Evolutionary conservation across 2,888 invertebrate genomes (phyloP), one percentile per base, ranked within the genome.

Genomic region (Deilephila porcellus): DNA sequence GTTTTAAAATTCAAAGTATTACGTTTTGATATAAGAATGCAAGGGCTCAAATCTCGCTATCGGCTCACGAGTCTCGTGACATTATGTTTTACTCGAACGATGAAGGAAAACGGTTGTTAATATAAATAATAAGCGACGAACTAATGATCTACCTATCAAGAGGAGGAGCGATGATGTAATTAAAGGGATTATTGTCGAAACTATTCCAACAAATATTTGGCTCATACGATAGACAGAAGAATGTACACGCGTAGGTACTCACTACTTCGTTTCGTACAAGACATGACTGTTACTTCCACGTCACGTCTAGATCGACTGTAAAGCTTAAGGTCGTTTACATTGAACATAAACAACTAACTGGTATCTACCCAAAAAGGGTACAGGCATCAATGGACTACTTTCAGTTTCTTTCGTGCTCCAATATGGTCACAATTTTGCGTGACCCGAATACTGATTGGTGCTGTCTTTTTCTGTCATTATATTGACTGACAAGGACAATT

Each of bases 401-500:
- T 67, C 67, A 67, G 52, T 67, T 67, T 67, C 67, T 52, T 45
- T 67, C 52, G 67, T 52, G 67, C 45, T 25, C 67, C 67, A 67
- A 67, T 67, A 67, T 67, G 67, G 67, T 45, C 52, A 67, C 52
- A 29, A 52, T 67, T 67, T 67, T 67, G 67, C 52, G 67, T 67
- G 67, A 67, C 67, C 67, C 67, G 67, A 67, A 67, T 67, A 67
- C 67, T 67, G 67, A 37, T 64, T 45, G n/a, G 67, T 67, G 67
- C 17, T 52, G 67, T 67, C 67, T 45, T 67, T 45, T 45, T 67
- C 64, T 67, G 64, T 67, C 64, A 67, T 63, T 63, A 63, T 67
- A 52, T 67, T 67, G 25, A 67, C 67, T 52, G 67, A 67, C 67
- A 67, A 67, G 67, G 52, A 67, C 67, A 67, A 67, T 29, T 67